Evolutionary conservation across 1,140 invertebrate species (phyloP).

Genomic region (Polypedilum pembai): DNA sequence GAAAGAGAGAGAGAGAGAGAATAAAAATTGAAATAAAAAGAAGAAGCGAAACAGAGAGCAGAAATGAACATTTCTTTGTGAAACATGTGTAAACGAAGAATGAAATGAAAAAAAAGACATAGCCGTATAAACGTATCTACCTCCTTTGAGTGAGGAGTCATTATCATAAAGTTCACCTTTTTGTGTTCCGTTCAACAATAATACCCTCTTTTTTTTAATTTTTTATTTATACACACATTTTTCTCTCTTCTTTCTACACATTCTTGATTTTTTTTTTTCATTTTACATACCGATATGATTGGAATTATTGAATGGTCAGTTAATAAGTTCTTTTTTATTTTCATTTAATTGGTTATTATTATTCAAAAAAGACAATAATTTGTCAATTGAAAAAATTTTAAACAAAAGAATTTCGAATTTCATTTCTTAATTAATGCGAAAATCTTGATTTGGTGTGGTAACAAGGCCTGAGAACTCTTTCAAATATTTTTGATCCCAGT

Average conservation of each 20-base stretch:
- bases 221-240: neutral
- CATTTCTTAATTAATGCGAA: too few relatives aligned
- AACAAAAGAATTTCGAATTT: too few relatives aligned
- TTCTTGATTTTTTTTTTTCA: neutral
- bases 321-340: too few relatives aligned
- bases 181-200: conserved; percentile 11
- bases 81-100: conserved; percentile 12
- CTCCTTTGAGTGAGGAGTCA: neutral
- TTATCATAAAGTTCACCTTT: conserved; percentile 18
- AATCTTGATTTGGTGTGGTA: too few relatives aligned
- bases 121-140: neutral
- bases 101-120: conserved; percentile 7
- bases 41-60: neutral
- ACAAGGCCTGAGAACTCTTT: too few relatives aligned
- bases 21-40: neutral
- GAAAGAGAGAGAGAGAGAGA: neutral
- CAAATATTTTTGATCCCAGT: too few relatives aligned
- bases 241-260: neutral
- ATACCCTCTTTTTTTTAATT: conserved; percentile 6
- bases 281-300: conserved; percentile 2
- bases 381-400: too few relatives aligned
- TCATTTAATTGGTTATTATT: too few relatives aligned
- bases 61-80: conserved; percentile 5
- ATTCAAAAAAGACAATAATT: too few relatives aligned
- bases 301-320: neutral